Evolutionary conservation across 64 coral and sea anemone species (phyloP), one percentile per base, ranked within the genome.

Genomic region (Montipora efflorescens): DNA sequence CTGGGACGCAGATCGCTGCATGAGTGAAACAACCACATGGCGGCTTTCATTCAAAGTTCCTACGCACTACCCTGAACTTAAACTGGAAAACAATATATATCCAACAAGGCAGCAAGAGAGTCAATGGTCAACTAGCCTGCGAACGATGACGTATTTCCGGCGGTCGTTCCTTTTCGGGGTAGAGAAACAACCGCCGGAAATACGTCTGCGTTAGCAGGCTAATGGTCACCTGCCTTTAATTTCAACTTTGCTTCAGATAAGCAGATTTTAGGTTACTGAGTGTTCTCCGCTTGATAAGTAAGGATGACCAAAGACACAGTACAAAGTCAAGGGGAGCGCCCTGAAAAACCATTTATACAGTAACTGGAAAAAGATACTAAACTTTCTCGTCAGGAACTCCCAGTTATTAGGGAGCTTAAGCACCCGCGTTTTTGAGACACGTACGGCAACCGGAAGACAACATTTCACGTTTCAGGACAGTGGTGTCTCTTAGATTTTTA

Each of bases 141-240:
- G 36, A 36, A 36, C 1, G 36, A 2, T 36, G 36, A 36, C 36
- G 1, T 36, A 36, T 36, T 36, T 36, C 36, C 36, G 36, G 36
- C 36, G 2, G 36, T 36, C 36, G 1, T 36, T 36, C 28, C 28
- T 36, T 36, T 36, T 36, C 28, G 28, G 28, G 28, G 28, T 36
- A 36, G 28, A 36, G 28, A 36, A 36, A 36, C 28, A 36, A 36
- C 28, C 28, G 28, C 28, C 28, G 28, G 28, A 28, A 28, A 28
- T 28, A 28, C 28, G 28, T 28, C 28, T 28, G 28, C 28, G 28
- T 28, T 28, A 1, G 28, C 28, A 45, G 5, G 2, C 80, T 7
- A 80, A 90, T 69, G 89, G 44, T 7, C 68, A 79, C 9, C 52
- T 90, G 8, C 89, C 89, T 15, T n/a, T 4, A 25, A 59, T 90